Base-by-base conservation (phyloP, 2,113 vertebrate genomes). In the Heptranchias perlo region DNA sequence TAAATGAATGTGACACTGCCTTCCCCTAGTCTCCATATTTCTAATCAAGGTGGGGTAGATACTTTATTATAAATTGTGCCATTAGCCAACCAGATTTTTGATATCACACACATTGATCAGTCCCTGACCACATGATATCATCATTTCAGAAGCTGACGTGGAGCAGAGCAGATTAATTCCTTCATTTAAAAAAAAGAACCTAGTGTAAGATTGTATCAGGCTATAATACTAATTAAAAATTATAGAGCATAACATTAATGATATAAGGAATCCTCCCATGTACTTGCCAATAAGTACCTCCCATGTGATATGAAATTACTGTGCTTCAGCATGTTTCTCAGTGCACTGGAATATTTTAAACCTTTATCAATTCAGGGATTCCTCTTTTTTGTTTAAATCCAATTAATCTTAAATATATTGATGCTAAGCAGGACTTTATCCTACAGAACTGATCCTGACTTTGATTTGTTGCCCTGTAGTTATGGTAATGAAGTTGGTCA, bases 211-310 rank as follows among this genome's bases (percentile, higher is more conserved):
- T 94, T 95, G 64, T 52, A 69, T 95, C 65, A 95, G 39, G 14
- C 64, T 16, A 95, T 69, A 31, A 67, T 44, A 69, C 23, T 95
- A 95, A 69, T 95, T 95, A 95, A 49, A 69, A 69, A 52, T 95
- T 73, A 67, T 49, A 52, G 44, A 52, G 65, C 65, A 69, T 95
- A 95, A 94, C 62, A 31, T 69, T 13, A 73, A 95, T 91, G 89
- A 93, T 44, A 23, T 52, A 47, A 49, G 47, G 47, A 95, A 95
- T 49, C 65, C 62, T 95, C 44, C 64, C 65, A 69, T 49, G 25
- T 73, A 28, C 35, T 93, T 93, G 58, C 58, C 89, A 93, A 62
- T 62, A 93, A 23, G 58, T 62, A 8, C 5, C 8, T 93, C 89
- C 89, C 89, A 64, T 62, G 89, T 39, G 58, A 93, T 93, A 64